Evolutionary conservation across 2,113 vertebrate species (phyloP), one percentile per base, ranked within the genome.

Genomic region (Chinchilla lanigera): DNA sequence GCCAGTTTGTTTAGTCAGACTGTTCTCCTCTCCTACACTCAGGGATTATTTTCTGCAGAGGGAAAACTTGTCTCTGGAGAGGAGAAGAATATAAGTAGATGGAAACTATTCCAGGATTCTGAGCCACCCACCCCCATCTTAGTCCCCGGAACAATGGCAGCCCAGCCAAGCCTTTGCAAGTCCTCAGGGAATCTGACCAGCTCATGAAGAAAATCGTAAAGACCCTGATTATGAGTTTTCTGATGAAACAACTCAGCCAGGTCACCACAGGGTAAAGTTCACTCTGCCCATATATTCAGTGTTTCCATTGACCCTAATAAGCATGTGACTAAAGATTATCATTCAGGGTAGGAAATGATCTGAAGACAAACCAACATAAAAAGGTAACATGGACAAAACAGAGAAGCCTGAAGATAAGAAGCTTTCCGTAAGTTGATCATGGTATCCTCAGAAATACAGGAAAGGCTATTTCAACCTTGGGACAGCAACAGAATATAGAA

Each of bases 391-490:
- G 52, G 52, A 33, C 28, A 38, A 26, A 65, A 30, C 41, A 77
- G n/a, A 80, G 33, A 14, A 65, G 20, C 41, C 35, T 35, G 47
- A 80, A 75, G 69, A 61, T 50, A 87, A 28, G 56, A 58, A 26
- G 8, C 33, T 89, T 24, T 17, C 24, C 20, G 26, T 26, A 77
- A 77, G 33, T 38, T 22, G 44, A 50, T 50, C 17, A 41, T 77
- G 33, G 17, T 75, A n/a, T 60, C 56, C 81, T 73, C 17, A 28
- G 7, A 50, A 44, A 90, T 50, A 90, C 24, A 71, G 30, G 5
- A 92, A 97, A 80, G 60, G 22, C 61, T 26, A 78, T 65, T 92
- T 89, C 80, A 81, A 63, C 22, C 33, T 73, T 92, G 89, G 61
- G 38, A 96, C 6, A 81, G 47, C n/a, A n/a, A 78, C 4, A 69